Evolutionary conservation across 30 jellyfish, hydroid and myxozoan species (phyloP).

Genomic region (Mastigias papua): DNA sequence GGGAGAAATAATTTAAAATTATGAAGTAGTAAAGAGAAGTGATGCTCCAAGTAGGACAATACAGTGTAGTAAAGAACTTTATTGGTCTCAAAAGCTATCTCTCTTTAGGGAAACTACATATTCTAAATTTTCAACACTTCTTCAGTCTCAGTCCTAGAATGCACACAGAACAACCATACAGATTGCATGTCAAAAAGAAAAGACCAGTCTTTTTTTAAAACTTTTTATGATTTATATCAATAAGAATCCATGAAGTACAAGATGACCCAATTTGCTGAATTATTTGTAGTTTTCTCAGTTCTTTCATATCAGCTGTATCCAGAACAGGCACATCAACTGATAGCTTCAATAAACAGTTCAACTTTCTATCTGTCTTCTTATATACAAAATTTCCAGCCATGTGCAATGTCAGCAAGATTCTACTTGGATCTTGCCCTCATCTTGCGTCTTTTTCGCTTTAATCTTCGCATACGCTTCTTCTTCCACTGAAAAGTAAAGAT

Average conservation of each 20-base stretch:
- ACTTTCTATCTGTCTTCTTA: not conserved
- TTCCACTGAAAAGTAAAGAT: constrained; percentile 48
- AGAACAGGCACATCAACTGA: not conserved
- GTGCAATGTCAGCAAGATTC: not conserved
- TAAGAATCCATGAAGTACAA: not conserved
- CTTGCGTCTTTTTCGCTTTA: constrained; percentile 79
- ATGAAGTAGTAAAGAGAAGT: too few species aligned
- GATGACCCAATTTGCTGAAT: constrained; percentile 3
- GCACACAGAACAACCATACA: too few species aligned
- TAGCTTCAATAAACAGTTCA: not conserved
- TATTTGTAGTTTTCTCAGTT: not conserved
- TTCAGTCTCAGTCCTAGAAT: too few species aligned
- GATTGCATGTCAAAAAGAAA: not conserved
- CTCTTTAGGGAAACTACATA: too few species aligned
- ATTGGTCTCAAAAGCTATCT: too few species aligned
- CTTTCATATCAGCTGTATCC: not conserved
- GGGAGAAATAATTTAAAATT: too few species aligned
- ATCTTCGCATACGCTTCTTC: constrained; percentile 81
- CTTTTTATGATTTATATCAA: not conserved
- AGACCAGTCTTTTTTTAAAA: not conserved
- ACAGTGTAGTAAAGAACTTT: too few species aligned
- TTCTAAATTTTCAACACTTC: too few species aligned
- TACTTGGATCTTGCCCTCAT: constrained; percentile 83
- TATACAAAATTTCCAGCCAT: not conserved
- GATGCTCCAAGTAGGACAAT: too few species aligned